Conservation (phyloP, 2,888 invertebrate species). For the Drosophila lutescens region DNA sequence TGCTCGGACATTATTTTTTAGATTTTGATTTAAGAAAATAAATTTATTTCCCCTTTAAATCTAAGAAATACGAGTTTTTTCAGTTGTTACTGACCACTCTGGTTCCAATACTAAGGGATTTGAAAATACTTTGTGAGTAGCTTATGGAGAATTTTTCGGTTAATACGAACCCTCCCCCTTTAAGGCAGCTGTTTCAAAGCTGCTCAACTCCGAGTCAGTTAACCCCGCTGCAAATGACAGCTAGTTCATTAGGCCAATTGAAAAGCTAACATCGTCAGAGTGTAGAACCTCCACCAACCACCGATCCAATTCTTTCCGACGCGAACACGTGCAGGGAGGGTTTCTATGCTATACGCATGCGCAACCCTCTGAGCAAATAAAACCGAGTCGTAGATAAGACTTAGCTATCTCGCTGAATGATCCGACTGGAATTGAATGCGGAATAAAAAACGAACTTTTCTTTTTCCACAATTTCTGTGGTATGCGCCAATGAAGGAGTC, state of each 20-base stretch:
- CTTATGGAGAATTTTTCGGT: too few species aligned
- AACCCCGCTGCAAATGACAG: constrained; percentile 31
- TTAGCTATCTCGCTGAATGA: background rate
- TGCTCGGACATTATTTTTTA: too few species aligned
- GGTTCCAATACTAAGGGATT: too few species aligned
- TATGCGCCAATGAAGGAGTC: constrained; percentile 32
- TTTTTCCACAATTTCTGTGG: constrained; percentile 53
- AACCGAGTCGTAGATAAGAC: background rate
- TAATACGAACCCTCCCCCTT: background rate
- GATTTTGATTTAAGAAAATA: too few species aligned
- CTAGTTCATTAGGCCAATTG: constrained; percentile 60
- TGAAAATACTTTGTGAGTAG: background rate
- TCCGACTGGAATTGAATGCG: constrained; percentile 40
- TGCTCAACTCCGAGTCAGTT: constrained; percentile 15
- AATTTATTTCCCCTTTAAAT: too few species aligned
- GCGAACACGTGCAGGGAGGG: constrained; percentile 28
- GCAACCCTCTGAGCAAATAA: constrained; percentile 54
- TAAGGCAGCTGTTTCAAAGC: constrained; percentile 24
- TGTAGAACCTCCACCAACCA: constrained; percentile 46
- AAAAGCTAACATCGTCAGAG: constrained; percentile 53
- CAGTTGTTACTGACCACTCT: too few species aligned
- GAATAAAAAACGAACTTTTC: constrained; percentile 40
- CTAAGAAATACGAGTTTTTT: too few species aligned
- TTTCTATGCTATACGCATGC: constrained; percentile 49
- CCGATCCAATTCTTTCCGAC: background rate